These are phyloP conservation scores for Parotia lawesii DNA, from an alignment of 2,113 vertebrate genomes.

Conservation along the genomic window DNA sequence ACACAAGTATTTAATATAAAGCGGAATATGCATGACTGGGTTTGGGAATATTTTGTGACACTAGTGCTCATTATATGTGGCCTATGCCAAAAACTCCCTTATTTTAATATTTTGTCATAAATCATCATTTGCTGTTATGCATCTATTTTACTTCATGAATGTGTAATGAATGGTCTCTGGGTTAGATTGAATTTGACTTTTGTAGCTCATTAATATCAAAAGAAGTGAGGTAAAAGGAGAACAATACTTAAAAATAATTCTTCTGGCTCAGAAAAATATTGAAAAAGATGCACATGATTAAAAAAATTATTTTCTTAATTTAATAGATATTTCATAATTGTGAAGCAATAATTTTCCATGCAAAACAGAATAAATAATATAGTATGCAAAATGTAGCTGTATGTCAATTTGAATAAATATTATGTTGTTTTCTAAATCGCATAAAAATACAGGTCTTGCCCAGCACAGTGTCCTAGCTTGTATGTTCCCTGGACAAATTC, in stretches of 20 bases:
- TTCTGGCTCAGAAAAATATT: not conserved
- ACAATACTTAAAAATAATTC: not conserved
- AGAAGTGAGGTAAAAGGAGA: not conserved
- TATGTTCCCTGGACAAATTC: not conserved
- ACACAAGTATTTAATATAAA: not conserved
- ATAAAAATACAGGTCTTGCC: not conserved
- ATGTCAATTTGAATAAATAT: not conserved
- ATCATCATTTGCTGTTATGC: not conserved
- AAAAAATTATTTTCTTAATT: not conserved
- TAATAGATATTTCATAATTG: not conserved
- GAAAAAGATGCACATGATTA: not conserved
- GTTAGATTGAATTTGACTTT: not conserved
- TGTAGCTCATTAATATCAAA: not conserved
- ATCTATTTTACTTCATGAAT: not conserved
- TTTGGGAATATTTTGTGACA: not conserved
- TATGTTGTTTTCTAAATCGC: not conserved
- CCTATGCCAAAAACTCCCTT: not conserved
- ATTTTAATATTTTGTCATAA: slow-evolving; percentile 7
- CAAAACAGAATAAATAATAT: not conserved
- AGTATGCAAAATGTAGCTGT: not conserved
- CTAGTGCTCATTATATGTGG: not conserved
- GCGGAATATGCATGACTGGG: not conserved
- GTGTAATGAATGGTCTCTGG: not conserved
- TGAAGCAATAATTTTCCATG: not conserved
- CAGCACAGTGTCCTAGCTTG: not conserved